Evolutionary conservation across 2,113 vertebrate genomes (phyloP).

Genomic region (Cacatua alba): DNA sequence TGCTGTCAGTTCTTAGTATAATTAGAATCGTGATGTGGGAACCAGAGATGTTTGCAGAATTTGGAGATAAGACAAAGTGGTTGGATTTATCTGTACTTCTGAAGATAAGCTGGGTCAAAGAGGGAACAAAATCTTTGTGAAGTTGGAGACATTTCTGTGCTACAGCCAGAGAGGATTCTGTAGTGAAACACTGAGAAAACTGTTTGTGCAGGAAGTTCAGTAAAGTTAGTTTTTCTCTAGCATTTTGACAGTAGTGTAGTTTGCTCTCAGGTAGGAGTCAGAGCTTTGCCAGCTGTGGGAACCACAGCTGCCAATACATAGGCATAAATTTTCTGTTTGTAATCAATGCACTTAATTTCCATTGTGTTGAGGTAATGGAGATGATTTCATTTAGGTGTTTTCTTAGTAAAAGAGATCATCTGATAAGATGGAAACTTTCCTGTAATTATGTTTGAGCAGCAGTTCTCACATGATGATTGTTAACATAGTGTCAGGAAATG

Average conservation of each 20-base stretch:
- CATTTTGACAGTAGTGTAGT: neutral
- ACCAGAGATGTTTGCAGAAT: neutral
- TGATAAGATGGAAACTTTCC: neutral
- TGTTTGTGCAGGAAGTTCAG: neutral
- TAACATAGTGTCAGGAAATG: neutral
- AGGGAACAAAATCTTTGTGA: neutral
- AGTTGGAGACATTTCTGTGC: neutral
- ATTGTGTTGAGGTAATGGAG: neutral
- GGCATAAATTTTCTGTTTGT: neutral
- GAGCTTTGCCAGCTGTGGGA: neutral
- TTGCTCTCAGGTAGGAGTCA: neutral
- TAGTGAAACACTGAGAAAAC: neutral
- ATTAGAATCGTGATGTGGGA: neutral
- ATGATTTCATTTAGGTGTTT: neutral
- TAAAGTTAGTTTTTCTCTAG: neutral
- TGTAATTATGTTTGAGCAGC: neutral
- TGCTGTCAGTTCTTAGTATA: neutral
- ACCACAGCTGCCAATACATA: neutral
- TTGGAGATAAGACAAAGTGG: neutral
- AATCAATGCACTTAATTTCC: neutral
- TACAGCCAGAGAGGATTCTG: neutral
- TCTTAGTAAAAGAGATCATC: neutral
- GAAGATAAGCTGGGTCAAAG: constrained; percentile 4
- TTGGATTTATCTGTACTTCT: neutral
- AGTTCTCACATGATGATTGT: neutral